phyloP scores from a whole-genome alignment of 2,797 vertebrate species.

The Triplophysa bombifrons region DNA sequence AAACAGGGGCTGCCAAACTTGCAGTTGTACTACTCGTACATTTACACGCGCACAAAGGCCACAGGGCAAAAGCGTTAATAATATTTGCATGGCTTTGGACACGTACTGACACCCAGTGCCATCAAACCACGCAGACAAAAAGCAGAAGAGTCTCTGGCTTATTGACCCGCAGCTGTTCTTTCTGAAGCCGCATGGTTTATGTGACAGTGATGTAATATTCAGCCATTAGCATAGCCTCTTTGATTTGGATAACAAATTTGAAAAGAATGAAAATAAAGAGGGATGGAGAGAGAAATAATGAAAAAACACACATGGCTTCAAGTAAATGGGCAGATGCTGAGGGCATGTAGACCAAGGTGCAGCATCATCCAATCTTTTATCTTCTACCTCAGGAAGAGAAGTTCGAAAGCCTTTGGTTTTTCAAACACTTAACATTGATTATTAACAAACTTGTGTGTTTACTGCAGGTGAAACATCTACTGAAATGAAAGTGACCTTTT shows the following conservation, averaged over 20 bases:
- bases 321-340: slow-evolving; percentile 70
- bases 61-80: slow-evolving; percentile 74
- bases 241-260: slow-evolving; percentile 70
- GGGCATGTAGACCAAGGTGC: slow-evolving; percentile 56
- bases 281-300: slow-evolving; percentile 53
- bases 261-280: slow-evolving; percentile 51
- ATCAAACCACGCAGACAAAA: slow-evolving; percentile 71
- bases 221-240: slow-evolving; percentile 61
- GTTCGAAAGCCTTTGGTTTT: too few species aligned
- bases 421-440: too few species aligned
- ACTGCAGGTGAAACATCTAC: not conserved
- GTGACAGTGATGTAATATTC: slow-evolving; percentile 74
- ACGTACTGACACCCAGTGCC: slow-evolving; percentile 55
- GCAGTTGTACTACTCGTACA: slow-evolving; percentile 40
- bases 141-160: slow-evolving; percentile 60
- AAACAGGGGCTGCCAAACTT: slow-evolving; percentile 73
- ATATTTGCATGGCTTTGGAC: slow-evolving; percentile 72
- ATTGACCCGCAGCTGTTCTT: slow-evolving; percentile 72
- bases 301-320: slow-evolving; percentile 66
- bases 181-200: slow-evolving; percentile 65
- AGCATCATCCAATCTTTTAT: not conserved
- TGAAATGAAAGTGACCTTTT: too few species aligned
- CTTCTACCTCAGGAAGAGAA: too few species aligned
- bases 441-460: not conserved
- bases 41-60: slow-evolving; percentile 63